Evolutionary conservation across 2,888 invertebrate species (phyloP).

Genomic region (Cheilosia variabilis): DNA sequence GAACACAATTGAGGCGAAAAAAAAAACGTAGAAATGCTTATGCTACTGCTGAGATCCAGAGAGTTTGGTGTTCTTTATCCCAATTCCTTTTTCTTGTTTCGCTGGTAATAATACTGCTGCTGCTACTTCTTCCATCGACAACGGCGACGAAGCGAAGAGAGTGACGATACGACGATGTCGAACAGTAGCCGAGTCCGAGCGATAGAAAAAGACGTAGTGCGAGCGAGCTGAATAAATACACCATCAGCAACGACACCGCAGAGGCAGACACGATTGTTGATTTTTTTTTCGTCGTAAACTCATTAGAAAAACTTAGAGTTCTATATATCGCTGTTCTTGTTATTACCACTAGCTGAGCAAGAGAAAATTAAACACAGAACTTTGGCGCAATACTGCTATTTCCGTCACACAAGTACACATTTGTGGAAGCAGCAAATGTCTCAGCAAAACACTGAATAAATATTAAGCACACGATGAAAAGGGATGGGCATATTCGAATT

Average conservation of each 20-base stretch:
- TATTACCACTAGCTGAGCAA: constrained; percentile 13
- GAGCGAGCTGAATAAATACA: constrained; percentile 40
- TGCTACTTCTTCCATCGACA: constrained; percentile 71
- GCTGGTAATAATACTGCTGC: constrained; percentile 47
- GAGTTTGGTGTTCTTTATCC: constrained; percentile 64
- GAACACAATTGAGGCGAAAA: constrained; percentile 36
- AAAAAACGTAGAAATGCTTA: constrained; percentile 43
- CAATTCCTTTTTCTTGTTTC: constrained; percentile 64
- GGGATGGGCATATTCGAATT: constrained; percentile 22
- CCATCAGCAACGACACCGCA: constrained; percentile 27
- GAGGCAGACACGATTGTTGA: constrained; percentile 32
- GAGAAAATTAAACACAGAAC: constrained; percentile 22
- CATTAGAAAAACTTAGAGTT: constrained; percentile 41
- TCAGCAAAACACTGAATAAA: constrained; percentile 14
- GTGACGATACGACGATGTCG: constrained; percentile 52
- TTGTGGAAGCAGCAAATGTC: constrained; percentile 30
- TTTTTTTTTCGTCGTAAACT: constrained; percentile 46
- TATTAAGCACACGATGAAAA: constrained; percentile 33
- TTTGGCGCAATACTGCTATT: constrained; percentile 24
- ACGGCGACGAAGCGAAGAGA: constrained; percentile 70
- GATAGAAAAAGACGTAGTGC: constrained; percentile 48
- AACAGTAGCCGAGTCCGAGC: constrained; percentile 9
- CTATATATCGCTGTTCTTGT: constrained; percentile 42
- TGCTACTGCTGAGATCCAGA: constrained; percentile 59
- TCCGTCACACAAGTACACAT: constrained; percentile 21